Conservation (phyloP, 2,113 vertebrate genomes). For the Herpailurus yagouaroundi region DNA sequence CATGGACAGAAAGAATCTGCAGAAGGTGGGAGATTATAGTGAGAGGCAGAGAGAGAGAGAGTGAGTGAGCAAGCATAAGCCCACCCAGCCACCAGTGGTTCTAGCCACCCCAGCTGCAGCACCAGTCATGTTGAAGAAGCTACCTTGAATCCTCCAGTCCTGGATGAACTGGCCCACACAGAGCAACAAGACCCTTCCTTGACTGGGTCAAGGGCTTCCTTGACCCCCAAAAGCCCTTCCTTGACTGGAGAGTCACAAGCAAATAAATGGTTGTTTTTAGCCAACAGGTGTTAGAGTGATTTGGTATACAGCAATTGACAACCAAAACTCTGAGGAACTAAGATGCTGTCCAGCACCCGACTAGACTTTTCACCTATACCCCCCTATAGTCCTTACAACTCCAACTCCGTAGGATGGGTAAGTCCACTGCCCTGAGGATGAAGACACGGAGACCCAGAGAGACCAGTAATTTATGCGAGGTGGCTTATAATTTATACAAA, state of each 20-base stretch:
- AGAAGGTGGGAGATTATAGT: background rate
- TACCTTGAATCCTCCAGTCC: background rate
- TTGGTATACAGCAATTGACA: background rate
- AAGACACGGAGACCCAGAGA: background rate
- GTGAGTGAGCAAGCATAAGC: too few species aligned
- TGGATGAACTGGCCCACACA: background rate
- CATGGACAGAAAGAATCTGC: background rate
- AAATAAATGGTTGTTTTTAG: background rate
- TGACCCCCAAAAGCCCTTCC: background rate
- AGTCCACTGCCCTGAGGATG: background rate
- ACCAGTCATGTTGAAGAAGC: background rate
- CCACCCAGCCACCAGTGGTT: background rate
- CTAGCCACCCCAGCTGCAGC: too few species aligned
- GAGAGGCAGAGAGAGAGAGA: background rate
- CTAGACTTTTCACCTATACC: background rate
- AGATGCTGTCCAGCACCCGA: fast-evolving
- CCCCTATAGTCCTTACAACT: background rate
- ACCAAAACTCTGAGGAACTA: background rate
- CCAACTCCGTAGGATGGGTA: too few species aligned
- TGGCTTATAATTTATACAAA: background rate
- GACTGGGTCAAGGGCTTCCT: too few species aligned
- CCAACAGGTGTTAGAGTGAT: background rate
- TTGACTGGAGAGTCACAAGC: background rate
- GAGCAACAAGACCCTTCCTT: background rate
- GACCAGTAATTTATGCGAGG: background rate